Evolutionary conservation across 1,140 invertebrate species (phyloP).

Genomic region (Drosophila mauritiana): DNA sequence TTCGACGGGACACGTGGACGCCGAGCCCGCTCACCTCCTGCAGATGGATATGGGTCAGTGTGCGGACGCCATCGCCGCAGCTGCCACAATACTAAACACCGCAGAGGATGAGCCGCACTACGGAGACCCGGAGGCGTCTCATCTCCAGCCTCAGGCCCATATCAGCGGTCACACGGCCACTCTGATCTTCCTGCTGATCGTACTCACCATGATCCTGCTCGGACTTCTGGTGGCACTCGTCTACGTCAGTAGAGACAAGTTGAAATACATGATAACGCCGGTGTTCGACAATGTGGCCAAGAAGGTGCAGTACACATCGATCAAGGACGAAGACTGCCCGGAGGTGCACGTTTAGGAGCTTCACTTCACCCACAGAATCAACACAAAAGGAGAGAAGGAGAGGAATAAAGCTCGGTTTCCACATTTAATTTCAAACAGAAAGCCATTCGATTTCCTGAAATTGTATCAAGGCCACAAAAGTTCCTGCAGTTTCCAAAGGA

Average conservation of each 20-base stretch:
- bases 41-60: constrained; percentile 84
- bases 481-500: background rate
- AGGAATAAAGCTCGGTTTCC: constrained; percentile 17
- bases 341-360: constrained; percentile 81
- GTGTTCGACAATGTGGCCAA: constrained; percentile 88
- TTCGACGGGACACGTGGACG: constrained; percentile 60
- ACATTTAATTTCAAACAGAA: constrained; percentile 1
- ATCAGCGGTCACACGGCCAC: constrained; percentile 85
- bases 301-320: constrained; percentile 91
- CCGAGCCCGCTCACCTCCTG: constrained; percentile 74
- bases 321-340: constrained; percentile 86
- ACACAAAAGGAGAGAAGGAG: constrained; percentile 8
- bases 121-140: constrained; percentile 26
- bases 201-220: constrained; percentile 86
- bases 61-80: constrained; percentile 68
- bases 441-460: background rate
- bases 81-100: constrained; percentile 69
- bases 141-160: constrained; percentile 46
- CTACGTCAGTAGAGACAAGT: constrained; percentile 87
- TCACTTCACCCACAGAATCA: constrained; percentile 35
- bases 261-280: constrained; percentile 87
- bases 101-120: constrained; percentile 59
- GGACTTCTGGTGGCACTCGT: constrained; percentile 86
- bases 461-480: background rate
- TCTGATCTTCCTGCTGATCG: constrained; percentile 86